These are phyloP conservation scores for Dicerorhinus sumatrensis DNA, from an alignment of 2,113 vertebrate species.

Conservation along the genomic window DNA sequence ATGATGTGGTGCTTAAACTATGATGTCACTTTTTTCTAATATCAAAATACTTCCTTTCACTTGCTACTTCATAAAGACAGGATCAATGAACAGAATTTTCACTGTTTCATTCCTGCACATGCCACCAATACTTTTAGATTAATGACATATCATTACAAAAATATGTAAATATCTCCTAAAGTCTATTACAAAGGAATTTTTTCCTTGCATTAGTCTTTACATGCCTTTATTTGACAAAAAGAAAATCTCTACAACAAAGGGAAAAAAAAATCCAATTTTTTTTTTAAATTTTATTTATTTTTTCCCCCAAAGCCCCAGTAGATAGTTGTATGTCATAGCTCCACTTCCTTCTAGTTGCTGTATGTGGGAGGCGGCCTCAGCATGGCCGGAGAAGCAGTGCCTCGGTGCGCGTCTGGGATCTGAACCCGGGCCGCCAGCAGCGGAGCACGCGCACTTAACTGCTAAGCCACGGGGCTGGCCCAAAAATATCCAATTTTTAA, in stretches of 20 bases:
- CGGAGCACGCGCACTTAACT: too few species aligned
- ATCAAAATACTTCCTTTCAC: neutral
- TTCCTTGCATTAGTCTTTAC: neutral
- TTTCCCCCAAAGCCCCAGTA: too few species aligned
- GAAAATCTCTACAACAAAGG: neutral
- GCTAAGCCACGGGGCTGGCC: too few species aligned
- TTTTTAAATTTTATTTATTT: too few species aligned
- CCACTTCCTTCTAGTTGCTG: too few species aligned
- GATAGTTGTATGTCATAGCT: too few species aligned
- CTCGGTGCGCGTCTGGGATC: too few species aligned
- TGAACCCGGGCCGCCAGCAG: too few species aligned
- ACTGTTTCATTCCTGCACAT: neutral
- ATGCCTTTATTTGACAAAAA: neutral
- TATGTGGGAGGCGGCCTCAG: too few species aligned
- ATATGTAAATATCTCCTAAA: neutral
- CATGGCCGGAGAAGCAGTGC: too few species aligned
- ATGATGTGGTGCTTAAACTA: neutral
- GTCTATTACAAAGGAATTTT: neutral
- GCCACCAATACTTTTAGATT: neutral
- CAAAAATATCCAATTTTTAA: conserved; percentile 3
- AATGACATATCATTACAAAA: neutral
- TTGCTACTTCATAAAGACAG: neutral
- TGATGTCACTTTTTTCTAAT: neutral
- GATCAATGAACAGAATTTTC: neutral
- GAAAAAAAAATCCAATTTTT: conserved; percentile 31